Conservation (phyloP, 2,888 invertebrate species). For the Himalopsyche tibetana region DNA sequence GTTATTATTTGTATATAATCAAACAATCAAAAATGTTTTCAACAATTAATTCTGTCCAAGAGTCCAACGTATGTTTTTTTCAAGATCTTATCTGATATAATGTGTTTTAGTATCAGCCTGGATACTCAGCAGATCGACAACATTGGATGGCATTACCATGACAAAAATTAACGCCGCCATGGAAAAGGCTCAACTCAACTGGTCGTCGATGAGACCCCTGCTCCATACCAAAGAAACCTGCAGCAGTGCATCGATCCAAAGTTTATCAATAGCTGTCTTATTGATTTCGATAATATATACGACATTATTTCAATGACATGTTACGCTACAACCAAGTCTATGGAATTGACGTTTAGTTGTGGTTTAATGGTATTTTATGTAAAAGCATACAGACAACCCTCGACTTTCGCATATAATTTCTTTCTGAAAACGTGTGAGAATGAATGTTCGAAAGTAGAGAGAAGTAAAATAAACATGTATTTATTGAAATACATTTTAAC, state of each 20-base stretch:
- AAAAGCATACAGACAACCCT: no score
- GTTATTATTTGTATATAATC: no score
- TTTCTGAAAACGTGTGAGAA: no score
- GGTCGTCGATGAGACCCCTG: not conserved
- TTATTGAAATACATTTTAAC: no score
- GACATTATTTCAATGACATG: not conserved
- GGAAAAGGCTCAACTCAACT: not conserved
- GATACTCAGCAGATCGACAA: slow-evolving; percentile 10
- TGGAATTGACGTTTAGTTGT: not conserved
- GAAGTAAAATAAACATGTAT: no score
- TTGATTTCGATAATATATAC: not conserved
- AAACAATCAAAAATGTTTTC: no score
- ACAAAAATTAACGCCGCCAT: not conserved
- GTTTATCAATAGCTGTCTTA: not conserved
- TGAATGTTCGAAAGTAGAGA: no score
- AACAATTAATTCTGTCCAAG: no score
- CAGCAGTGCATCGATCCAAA: slow-evolving; percentile 2
- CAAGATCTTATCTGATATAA: not conserved
- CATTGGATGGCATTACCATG: not conserved
- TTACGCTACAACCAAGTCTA: not conserved
- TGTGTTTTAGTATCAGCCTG: not conserved
- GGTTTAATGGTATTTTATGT: no score
- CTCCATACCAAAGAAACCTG: not conserved
- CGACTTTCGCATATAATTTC: no score
- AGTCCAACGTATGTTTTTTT: no score